These are phyloP conservation scores for Hemicordylus capensis DNA, from an alignment of 2,113 vertebrate genomes.

Conservation along the genomic window DNA sequence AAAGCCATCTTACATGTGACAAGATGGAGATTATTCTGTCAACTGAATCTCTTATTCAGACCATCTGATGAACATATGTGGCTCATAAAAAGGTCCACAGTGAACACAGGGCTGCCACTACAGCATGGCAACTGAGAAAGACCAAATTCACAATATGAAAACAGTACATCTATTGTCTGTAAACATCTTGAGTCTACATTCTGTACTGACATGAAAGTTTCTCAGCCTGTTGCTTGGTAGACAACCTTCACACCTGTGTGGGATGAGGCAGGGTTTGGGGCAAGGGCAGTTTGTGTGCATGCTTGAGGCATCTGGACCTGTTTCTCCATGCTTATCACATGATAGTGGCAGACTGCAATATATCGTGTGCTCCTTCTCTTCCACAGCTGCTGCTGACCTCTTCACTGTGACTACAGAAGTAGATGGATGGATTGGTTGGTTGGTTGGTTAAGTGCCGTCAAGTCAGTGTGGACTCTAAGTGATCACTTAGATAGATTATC, in stretches of 20 bases:
- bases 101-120: neutral
- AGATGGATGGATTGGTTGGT: no score
- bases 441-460: no score
- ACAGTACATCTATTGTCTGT: neutral
- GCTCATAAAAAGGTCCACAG: neutral
- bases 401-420: no score
- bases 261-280: neutral
- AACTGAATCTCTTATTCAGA: neutral
- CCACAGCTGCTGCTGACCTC: no score
- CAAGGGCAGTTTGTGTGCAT: neutral
- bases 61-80: neutral
- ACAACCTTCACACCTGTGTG: neutral
- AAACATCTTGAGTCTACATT: neutral
- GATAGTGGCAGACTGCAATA: neutral
- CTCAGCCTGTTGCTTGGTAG: neutral
- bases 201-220: neutral
- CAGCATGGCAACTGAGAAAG: neutral
- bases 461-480: no score
- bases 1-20: neutral
- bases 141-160: neutral
- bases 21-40: neutral
- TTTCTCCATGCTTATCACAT: neutral
- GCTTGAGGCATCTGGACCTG: neutral
- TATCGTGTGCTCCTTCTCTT: neutral
- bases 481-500: no score